These are phyloP conservation scores for Dolichomitus sp. DNA, from an alignment of 2,888 invertebrate species.

Conservation along the genomic window DNA sequence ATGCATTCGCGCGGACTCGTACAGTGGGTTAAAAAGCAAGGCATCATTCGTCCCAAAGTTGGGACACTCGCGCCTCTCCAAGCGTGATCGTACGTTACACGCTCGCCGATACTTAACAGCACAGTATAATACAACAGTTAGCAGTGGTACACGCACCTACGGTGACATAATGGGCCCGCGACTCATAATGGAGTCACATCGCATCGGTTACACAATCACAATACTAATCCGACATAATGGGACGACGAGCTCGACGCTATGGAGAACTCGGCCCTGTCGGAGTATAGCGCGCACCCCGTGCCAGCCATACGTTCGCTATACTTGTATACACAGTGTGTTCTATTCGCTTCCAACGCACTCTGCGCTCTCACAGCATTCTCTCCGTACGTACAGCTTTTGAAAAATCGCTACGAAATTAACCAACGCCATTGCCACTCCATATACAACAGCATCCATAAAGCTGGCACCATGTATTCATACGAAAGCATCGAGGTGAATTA, in stretches of 20 bases:
- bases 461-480: conserved; percentile 54
- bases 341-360: neutral
- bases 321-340: conserved; percentile 25
- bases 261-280: conserved; percentile 54
- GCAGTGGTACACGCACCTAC: conserved; percentile 52
- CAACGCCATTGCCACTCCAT: conserved; percentile 49
- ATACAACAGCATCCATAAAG: conserved; percentile 11
- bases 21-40: neutral
- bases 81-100: conserved; percentile 27
- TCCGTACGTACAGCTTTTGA: conserved; percentile 25
- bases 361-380: conserved; percentile 14
- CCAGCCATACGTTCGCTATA: conserved; percentile 50
- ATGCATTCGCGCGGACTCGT: neutral
- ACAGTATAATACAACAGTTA: conserved; percentile 38
- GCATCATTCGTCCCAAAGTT: neutral
- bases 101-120: conserved; percentile 11
- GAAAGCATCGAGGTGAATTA: conserved; percentile 39
- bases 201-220: conserved; percentile 86
- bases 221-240: conserved; percentile 84
- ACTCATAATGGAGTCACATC: conserved; percentile 85
- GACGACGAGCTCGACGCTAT: conserved; percentile 61
- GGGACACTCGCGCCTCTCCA: conserved; percentile 17
- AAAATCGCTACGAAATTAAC: conserved; percentile 60
- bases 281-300: conserved; percentile 45
- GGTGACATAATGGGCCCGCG: conserved; percentile 69